Evolutionary conservation across 2,888 invertebrate genomes (phyloP).

Genomic region (Hydriomena furcata): DNA sequence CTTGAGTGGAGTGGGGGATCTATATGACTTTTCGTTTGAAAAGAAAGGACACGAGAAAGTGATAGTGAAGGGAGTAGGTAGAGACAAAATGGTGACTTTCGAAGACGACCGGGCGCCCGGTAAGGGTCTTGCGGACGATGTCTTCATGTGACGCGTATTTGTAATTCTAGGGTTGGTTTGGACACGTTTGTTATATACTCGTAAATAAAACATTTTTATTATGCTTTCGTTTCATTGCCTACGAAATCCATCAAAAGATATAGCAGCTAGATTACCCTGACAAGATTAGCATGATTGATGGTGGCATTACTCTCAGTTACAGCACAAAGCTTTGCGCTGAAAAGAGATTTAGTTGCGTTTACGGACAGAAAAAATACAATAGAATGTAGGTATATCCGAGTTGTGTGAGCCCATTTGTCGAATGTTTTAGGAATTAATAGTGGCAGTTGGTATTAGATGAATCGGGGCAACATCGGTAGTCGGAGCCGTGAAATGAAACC

Average conservation of each 20-base stretch:
- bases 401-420: constrained; percentile 2
- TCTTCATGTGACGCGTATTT: constrained; percentile 89
- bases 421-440: constrained; percentile 23
- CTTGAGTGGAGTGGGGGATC: constrained; percentile 83
- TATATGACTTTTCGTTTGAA: constrained; percentile 48
- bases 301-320: constrained; percentile 14
- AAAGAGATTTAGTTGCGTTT: constrained; percentile 18
- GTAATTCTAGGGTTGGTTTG: constrained; percentile 47
- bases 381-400: constrained; percentile 6
- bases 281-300: constrained; percentile 32
- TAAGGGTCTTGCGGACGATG: constrained; percentile 84
- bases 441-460: constrained; percentile 10
- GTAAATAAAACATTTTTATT: constrained; percentile 55
- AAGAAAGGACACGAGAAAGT: constrained; percentile 52
- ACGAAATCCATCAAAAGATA: constrained; percentile 18
- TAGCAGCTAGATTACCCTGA: constrained; percentile 24
- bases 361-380: constrained; percentile 15
- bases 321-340: constrained; percentile 17
- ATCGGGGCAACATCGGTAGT: constrained; percentile 7
- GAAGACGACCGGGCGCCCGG: constrained; percentile 86
- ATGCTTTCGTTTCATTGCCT: constrained; percentile 30
- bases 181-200: constrained; percentile 66
- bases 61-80: constrained; percentile 77
- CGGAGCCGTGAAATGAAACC: constrained; percentile 13
- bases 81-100: constrained; percentile 92